Conservation (phyloP, 1,140 invertebrate genomes). For the Papilio polytes region DNA sequence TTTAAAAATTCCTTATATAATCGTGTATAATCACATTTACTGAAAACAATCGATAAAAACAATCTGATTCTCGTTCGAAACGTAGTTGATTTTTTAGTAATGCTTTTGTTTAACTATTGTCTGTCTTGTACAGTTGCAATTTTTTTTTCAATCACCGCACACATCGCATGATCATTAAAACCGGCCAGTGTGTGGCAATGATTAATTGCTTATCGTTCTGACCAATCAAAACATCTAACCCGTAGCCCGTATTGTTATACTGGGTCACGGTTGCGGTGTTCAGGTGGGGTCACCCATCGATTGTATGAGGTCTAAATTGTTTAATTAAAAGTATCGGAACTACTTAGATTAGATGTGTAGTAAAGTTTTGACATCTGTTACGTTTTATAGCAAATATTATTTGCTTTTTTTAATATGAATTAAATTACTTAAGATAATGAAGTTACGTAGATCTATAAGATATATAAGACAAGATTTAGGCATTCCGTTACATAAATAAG, state of each 20-base stretch:
- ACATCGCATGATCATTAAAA: conserved; percentile 30
- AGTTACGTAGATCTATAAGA: too few relatives aligned
- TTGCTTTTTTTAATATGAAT: too few relatives aligned
- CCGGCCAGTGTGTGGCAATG: conserved; percentile 47
- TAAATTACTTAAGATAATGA: too few relatives aligned
- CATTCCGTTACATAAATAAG: too few relatives aligned
- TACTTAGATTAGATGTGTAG: too few relatives aligned
- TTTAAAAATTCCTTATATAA: background rate
- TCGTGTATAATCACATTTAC: background rate
- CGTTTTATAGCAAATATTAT: too few relatives aligned
- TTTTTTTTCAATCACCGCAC: conserved; percentile 23
- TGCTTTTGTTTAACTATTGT: background rate
- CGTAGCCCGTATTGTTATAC: conserved; percentile 54
- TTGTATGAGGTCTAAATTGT: background rate
- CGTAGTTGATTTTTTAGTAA: background rate
- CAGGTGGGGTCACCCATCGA: conserved; percentile 32
- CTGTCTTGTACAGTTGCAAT: conserved; percentile 22
- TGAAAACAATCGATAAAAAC: background rate
- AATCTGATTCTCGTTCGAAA: background rate
- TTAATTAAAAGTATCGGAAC: background rate
- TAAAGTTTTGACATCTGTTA: too few relatives aligned
- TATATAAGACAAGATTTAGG: too few relatives aligned
- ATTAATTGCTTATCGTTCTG: conserved; percentile 68
- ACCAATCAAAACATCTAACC: conserved; percentile 62
- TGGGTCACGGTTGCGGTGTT: conserved; percentile 39